Evolutionary conservation across 2,113 vertebrate genomes (phyloP), one percentile per base, ranked within the genome.

Genomic region (Oncorhynchus keta): DNA sequence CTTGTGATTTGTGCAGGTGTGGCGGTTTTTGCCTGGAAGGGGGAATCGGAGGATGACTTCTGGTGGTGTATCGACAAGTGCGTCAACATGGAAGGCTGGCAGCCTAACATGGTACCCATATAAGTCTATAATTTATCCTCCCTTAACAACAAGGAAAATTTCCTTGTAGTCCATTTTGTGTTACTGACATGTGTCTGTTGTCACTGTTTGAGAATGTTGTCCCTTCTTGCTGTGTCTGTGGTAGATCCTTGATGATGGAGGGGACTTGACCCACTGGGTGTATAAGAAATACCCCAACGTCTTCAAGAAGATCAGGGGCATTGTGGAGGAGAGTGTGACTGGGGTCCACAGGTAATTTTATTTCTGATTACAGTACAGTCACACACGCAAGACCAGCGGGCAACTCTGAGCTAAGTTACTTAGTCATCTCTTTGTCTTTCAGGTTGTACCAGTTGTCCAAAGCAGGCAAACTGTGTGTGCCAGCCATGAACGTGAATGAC

Each of bases 31-130:
- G 97, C 98, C 77, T 99, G 98, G 98, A 99, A 99, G 81, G 98
- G 98, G 24, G 98, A 99, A 84, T 98, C 97, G 0, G 98, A 99
- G 88, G 97, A 99, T 79, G 98, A 99, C 87, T 99, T 99, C 91
- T 99, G 98, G 98, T 99, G 98, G 98, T 99, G 97, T 74, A 99
- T 99, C 49, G 97, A 99, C 80, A 95, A 94, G 76, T 99, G 97
- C 79, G 94, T 97, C 80, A 98, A 95, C 82, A 90, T 92, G 16
- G 97, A 99, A 76, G 94, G 95, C 66, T 99, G 97, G 97, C 97
- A 98, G 86, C 94, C 98, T 69, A 99, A 99, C 91, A 99, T 99
- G 97, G 98, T 99, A 92, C 75, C 65, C 16, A 55, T 78, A 11
- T 9, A 4, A 51, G 11, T 3, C 4, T 45, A 61, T 20, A n/a